phyloP scores from a whole-genome alignment of 2,888 invertebrate species.

The Cryptocephalus moraei region DNA sequence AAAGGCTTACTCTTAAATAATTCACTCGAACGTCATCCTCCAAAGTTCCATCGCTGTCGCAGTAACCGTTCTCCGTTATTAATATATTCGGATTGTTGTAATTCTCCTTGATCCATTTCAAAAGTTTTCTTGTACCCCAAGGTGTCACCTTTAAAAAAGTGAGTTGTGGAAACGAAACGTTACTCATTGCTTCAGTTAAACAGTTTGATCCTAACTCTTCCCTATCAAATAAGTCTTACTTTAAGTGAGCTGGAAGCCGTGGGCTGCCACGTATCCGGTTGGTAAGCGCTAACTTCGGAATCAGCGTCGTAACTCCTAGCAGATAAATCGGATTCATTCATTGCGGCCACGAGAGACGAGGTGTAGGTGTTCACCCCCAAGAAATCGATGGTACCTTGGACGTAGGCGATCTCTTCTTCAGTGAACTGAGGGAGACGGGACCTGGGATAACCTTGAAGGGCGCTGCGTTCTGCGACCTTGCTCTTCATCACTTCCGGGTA shows the following conservation, averaged over 20 bases:
- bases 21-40: no score
- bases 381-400: conserved; percentile 59
- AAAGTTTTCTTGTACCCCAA: no score
- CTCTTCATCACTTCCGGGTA: conserved; percentile 55
- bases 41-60: no score
- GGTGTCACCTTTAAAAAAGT: no score
- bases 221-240: neutral
- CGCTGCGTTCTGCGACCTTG: conserved; percentile 44
- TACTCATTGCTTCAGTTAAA: no score
- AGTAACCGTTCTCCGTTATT: no score
- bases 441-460: conserved; percentile 44
- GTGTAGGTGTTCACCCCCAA: conserved; percentile 69
- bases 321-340: neutral
- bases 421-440: conserved; percentile 56
- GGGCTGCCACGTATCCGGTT: neutral
- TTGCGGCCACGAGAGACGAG: neutral
- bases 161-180: no score
- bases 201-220: no score
- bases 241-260: neutral
- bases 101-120: no score
- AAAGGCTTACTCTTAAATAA: no score
- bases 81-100: no score
- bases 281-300: neutral
- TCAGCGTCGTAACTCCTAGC: neutral
- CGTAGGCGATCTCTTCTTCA: conserved; percentile 45